A percentile compares a stretch with the other conserved stretches of the same genome.
phyloP scores from a whole-genome alignment of 2,113 vertebrate genomes.

The Saimiri boliviensis region DNA sequence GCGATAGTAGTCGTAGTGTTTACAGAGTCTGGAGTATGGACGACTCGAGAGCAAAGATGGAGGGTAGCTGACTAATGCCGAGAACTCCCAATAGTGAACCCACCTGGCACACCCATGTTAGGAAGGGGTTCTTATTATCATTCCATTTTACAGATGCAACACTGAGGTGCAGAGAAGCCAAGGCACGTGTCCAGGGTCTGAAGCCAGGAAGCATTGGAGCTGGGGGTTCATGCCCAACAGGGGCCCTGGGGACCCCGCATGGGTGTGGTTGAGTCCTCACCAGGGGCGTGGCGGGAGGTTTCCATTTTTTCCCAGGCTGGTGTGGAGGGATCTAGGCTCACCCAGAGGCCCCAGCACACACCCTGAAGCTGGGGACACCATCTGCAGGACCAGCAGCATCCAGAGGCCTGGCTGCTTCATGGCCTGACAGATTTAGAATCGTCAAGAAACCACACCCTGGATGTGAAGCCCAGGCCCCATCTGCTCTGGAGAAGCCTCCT shows the following conservation, averaged over 20 bases:
- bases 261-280: neutral
- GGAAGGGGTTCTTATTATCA: neutral
- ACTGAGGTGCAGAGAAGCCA: neutral
- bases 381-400: neutral
- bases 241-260: neutral
- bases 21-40: neutral
- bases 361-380: neutral
- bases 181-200: neutral
- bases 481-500: neutral
- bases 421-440: neutral
- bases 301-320: neutral
- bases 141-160: neutral
- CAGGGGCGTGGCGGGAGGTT: neutral
- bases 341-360: no score
- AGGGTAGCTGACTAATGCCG: rapidly evolving
- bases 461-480: neutral
- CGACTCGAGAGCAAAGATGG: neutral
- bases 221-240: neutral
- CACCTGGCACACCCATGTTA: rapidly evolving
- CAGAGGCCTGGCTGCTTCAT: neutral
- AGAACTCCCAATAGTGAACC: neutral
- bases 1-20: neutral
- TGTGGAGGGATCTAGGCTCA: neutral
- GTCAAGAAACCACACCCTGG: neutral
- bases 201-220: neutral